Base-by-base conservation (phyloP, 2,888 invertebrate genomes). In the Bursaphelenchus okinawaensis region DNA sequence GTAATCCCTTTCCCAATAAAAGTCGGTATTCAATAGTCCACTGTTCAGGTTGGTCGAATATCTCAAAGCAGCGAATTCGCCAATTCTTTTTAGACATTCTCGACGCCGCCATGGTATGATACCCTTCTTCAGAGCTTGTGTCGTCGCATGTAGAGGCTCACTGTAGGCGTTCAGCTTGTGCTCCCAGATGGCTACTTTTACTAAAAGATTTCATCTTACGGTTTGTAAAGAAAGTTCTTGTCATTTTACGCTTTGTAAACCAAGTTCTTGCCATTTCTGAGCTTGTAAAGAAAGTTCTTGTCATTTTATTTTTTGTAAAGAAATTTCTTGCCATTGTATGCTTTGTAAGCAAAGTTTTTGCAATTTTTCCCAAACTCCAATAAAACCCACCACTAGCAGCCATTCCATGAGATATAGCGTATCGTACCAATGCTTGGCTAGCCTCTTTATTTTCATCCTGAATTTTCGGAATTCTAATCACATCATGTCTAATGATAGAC, bases 1-100 rank as follows among this genome's bases (percentile, higher is more conserved):
- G 62, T 90, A 87, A 76, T 93, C 92, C 62, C 92, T 88, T 80
- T 96, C 95, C 96, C 96, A 96, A 85, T 96, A 96, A 85, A 94
- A 93, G 85, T 96, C 96, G 0, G 95, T 94, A 0, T 92, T 92
- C 73, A 95, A 85, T 51, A 95, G 86, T 84, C 94, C 94, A 0
- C 94, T 94, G 75, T 92, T 91, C 71, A 96, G 87, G 84, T 93
- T 96, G 62, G 96, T 89, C 22, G 89, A 87, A 84, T 94, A 93
- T 4, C 84, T 84, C 40, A 65, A 58, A 7, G 52, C 75, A 0
- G 78, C 77, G 57, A 78, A 78, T 29, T 78, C 75, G 8, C 78
- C 78, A 1, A 75, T 72, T 55, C 68, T 71, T 65, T 67, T 63
- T n/a, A 78, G 63, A 0, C 77, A 72, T 54, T 78, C 68, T 28